These are phyloP conservation scores for Leucoma salicis DNA, from an alignment of 2,888 invertebrate species.

Conservation along the genomic window DNA sequence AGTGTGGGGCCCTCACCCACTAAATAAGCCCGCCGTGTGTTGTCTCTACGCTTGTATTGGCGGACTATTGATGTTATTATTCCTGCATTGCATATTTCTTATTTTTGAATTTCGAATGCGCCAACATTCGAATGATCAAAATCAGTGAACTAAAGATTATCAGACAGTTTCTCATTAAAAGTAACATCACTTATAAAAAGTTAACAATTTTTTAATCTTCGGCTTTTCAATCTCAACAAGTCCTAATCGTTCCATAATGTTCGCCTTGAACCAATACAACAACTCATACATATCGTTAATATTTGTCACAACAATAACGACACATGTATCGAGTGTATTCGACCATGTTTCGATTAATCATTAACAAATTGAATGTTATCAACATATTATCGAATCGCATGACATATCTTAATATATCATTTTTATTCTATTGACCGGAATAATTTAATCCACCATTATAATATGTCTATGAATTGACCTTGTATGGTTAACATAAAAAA, in stretches of 20 bases:
- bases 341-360: constrained; percentile 46
- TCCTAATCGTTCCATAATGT: constrained; percentile 3
- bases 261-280: constrained; percentile 23
- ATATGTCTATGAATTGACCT: constrained; percentile 29
- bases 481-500: constrained; percentile 25
- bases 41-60: too few relatives aligned
- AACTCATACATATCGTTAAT: constrained; percentile 28
- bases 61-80: too few relatives aligned
- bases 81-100: too few relatives aligned
- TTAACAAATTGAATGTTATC: constrained; percentile 48
- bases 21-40: too few relatives aligned
- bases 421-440: constrained; percentile 51
- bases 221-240: background rate
- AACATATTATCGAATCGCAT: constrained; percentile 34
- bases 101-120: too few relatives aligned
- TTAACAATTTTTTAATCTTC: too few relatives aligned
- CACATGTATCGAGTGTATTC: constrained; percentile 33
- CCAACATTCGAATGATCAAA: too few relatives aligned
- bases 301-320: constrained; percentile 37
- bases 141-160: too few relatives aligned
- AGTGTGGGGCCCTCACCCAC: too few relatives aligned
- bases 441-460: constrained; percentile 43
- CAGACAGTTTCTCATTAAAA: too few relatives aligned
- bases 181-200: too few relatives aligned
- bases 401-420: constrained; percentile 52